phyloP scores from a whole-genome alignment of 2,888 invertebrate species.

The Xiphydria camelus region DNA sequence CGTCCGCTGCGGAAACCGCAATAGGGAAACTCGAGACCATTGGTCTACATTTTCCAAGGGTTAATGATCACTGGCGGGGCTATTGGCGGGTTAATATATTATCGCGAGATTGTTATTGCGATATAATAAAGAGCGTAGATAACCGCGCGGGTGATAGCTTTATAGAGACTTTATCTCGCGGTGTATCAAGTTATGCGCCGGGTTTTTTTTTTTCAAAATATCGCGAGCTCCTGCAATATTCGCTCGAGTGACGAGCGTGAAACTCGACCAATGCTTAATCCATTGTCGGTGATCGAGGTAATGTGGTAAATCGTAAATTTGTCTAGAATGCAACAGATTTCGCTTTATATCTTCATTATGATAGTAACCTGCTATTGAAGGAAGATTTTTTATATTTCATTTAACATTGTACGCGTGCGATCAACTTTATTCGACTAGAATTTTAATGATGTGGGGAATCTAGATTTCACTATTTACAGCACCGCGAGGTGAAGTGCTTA shows the following conservation, averaged over 20 bases:
- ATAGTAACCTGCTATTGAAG: too few relatives aligned
- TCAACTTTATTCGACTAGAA: too few relatives aligned
- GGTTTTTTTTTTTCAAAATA: neutral
- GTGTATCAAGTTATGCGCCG: conserved; percentile 11
- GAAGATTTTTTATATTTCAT: too few relatives aligned
- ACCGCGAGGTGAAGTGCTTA: too few relatives aligned
- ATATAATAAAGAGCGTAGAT: conserved; percentile 15
- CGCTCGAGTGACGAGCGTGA: neutral
- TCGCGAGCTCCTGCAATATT: neutral
- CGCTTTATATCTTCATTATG: too few relatives aligned
- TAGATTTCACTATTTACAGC: too few relatives aligned
- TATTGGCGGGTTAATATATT: conserved; percentile 10
- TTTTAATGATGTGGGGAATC: too few relatives aligned
- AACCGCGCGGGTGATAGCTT: conserved; percentile 14
- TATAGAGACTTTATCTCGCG: conserved; percentile 12
- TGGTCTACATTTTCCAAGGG: conserved; percentile 38
- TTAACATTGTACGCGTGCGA: too few relatives aligned
- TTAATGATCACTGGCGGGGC: conserved; percentile 30
- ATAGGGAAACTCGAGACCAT: conserved; percentile 33
- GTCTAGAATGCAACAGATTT: too few relatives aligned
- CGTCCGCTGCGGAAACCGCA: conserved; percentile 30
- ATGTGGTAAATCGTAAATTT: too few relatives aligned
- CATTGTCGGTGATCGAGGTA: neutral
- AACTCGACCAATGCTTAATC: too few relatives aligned
- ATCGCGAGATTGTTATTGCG: conserved; percentile 14